Base-by-base conservation (phyloP, 2,888 invertebrate species). In the Synanthedon formicaeformis region DNA sequence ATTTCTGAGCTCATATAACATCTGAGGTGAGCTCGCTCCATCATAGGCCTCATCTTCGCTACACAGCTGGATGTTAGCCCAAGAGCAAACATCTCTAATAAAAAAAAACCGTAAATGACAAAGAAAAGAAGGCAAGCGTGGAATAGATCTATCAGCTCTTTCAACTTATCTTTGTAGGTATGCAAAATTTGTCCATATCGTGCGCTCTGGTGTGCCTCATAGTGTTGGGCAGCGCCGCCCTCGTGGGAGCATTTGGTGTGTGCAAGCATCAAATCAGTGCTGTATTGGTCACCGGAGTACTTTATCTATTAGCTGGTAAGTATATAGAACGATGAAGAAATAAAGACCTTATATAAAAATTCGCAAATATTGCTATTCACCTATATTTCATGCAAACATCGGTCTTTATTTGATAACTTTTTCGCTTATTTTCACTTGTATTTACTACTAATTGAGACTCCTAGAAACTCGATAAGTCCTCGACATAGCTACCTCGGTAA, bases 101-200 rank as follows among this genome's bases (percentile, higher is more conserved):
- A 18, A 18, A 18, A 18, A 3, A 41, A n/a, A n/a, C n/a, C 11
- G 11, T 6, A 41, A 11, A 41, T 41, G 8, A 27, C 12, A 50
- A 48, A 48, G 14, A 23, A 27, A 12, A 45, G 11, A 41, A 23
- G 23, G 23, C 23, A 5, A 23, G 23, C 4, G 4, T 23, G 3
- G 23, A 23, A 23, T 23, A 23, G 23, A 23, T 23, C 4, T 23
- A 23, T 23, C 23, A 23, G 23, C 13, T 41, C 12, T n/a, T 41
- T 23, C 5, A 5, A 5, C 23, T 52, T 55, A 48, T 51, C 53
- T 50, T 75, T 68, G 0, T 64, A 97, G 97, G 97, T 69, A 96
- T 97, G 96, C 96, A 97, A 88, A 97, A 97, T 81, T 88, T 97
- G 60, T 97, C 96, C 54, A 97, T 97, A 79, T 97, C 97, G 11